Percentiles rank a stretch among this genome's conserved stretches.
These are phyloP conservation scores for Allobates femoralis DNA, from an alignment of 2,797 vertebrate species.

Conservation along the genomic window DNA sequence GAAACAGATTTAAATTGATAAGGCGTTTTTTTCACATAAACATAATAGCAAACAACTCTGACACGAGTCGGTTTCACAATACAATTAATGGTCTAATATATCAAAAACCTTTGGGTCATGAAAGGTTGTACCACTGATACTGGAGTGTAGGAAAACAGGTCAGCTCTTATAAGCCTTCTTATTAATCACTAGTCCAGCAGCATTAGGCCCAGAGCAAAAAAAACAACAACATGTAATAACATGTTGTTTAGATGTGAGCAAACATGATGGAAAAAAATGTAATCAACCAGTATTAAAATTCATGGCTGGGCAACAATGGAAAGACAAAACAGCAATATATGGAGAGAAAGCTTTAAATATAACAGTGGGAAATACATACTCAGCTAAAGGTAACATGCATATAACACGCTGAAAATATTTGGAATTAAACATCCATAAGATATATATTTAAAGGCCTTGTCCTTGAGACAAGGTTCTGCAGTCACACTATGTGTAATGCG, in stretches of 20 bases:
- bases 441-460: no score
- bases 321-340: background rate
- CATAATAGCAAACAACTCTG: background rate
- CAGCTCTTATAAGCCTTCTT: slow-evolving; percentile 17
- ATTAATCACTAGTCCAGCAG: background rate
- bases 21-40: background rate
- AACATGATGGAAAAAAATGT: background rate
- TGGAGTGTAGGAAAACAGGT: slow-evolving; percentile 21
- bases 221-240: background rate
- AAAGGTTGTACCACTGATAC: background rate
- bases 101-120: background rate
- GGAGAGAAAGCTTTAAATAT: no score
- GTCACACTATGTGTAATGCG: no score
- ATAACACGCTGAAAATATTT: no score
- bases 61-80: background rate
- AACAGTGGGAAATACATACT: no score
- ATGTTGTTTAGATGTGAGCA: background rate
- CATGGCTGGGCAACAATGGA: background rate
- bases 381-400: no score
- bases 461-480: no score
- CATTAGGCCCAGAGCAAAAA: background rate
- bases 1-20: background rate
- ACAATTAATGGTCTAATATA: slow-evolving; percentile 10
- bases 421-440: no score
- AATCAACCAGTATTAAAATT: background rate